Base-by-base conservation (phyloP, 1,140 invertebrate species). In the Orchesella cincta region DNA sequence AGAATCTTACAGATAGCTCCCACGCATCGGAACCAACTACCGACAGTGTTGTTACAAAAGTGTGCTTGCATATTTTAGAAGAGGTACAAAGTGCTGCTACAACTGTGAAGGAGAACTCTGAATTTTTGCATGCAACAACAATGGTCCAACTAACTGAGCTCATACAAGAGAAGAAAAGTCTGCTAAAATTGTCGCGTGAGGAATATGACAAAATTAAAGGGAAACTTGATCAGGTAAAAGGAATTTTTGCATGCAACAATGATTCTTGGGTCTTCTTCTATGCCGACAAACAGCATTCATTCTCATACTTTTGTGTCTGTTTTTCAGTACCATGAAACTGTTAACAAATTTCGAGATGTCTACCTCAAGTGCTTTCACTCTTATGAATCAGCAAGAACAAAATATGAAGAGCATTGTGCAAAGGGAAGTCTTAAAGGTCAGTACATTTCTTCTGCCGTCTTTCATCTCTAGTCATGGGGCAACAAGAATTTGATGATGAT, bases 361-460 rank as follows among this genome's bases (percentile, higher is more conserved):
- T 82, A 80, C 62, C 29, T 78, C 31, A 78, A 78, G 35, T 67
- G 72, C 34, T 80, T 80, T 73, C 62, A 77, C 1, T 36, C 57
- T 2, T 82, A 82, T 64, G 81, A 82, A 46, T 28, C 75, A 28
- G 76, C 79, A n/a, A 23, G 79, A 35, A 80, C 76, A 23, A 82
- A 82, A 62, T 79, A 79, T 71, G 81, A 82, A 73, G 81, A 82
- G 28, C 76, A 79, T n/a, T 82, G 79, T 70, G 67, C 76, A 1
- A 80, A 79, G 79, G 81, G 79, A 79, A 74, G 51, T 52, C 16
- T 54, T 12, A 73, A 46, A 46, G 34, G 71, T 73, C 39, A 73
- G 34, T 73, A 46, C 39, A 73, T 46, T 46, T 73, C 23, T 31
- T 29, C 62, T 67, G 3, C 33, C 54, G 54, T 57, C 8, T n/a